These are phyloP conservation scores for Cavia porcellus DNA, from an alignment of 2,113 vertebrate genomes.

Conservation along the genomic window DNA sequence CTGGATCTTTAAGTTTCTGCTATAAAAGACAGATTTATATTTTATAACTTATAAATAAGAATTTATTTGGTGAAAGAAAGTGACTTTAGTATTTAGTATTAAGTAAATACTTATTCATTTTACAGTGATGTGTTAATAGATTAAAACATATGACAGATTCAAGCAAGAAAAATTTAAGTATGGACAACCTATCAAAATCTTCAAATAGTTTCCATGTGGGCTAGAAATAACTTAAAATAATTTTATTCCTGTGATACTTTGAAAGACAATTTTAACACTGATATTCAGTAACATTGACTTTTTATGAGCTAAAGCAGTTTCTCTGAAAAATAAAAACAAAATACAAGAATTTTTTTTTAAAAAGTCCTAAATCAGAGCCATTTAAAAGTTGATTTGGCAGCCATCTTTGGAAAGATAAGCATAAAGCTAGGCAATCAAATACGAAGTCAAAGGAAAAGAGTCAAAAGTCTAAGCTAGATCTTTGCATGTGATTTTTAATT, in stretches of 20 bases:
- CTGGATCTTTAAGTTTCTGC: neutral
- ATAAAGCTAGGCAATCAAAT: neutral
- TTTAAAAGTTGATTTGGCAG: neutral
- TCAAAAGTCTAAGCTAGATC: neutral
- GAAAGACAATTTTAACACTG: neutral
- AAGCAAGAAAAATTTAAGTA: neutral
- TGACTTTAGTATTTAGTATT: neutral
- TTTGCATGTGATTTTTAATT: constrained; percentile 26
- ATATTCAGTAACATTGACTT: neutral
- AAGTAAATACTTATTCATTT: neutral
- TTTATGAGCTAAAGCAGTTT: neutral
- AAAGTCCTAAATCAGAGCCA: constrained; percentile 7
- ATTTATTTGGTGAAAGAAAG: neutral
- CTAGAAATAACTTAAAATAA: neutral
- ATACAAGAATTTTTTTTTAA: too few species aligned
- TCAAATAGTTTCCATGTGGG: neutral
- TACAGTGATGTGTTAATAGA: neutral
- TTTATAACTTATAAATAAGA: neutral
- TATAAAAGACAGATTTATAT: neutral
- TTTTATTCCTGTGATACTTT: neutral
- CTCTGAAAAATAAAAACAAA: constrained; percentile 31
- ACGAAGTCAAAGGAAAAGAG: neutral
- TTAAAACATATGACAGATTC: neutral
- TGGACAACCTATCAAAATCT: neutral
- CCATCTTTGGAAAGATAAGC: constrained; percentile 38